Conservation (phyloP, 2,888 invertebrate genomes). For the Zygogramma bicolorata region DNA sequence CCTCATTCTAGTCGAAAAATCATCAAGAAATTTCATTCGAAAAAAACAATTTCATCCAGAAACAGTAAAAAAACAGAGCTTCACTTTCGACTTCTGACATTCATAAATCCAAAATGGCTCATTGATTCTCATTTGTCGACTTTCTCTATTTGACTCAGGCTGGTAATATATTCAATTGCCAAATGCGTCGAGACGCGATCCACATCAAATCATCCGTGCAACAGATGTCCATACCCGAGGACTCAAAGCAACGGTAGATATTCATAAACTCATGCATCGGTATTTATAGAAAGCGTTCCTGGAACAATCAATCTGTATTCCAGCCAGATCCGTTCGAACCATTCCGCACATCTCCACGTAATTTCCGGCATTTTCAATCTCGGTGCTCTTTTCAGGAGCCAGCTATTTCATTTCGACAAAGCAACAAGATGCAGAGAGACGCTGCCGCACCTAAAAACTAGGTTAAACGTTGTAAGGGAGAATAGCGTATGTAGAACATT, state of each 20-base stretch:
- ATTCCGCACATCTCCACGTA: neutral
- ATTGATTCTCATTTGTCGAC: too few species aligned
- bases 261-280: neutral
- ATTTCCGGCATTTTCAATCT: constrained; percentile 5
- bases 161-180: neutral
- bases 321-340: neutral
- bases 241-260: neutral
- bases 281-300: neutral
- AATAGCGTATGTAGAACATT: neutral
- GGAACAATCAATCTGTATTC: constrained; percentile 1
- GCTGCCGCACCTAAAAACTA: neutral
- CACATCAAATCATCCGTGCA: neutral
- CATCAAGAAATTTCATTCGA: too few species aligned
- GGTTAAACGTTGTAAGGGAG: neutral
- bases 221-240: neutral
- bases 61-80: too few species aligned
- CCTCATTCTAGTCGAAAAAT: too few species aligned
- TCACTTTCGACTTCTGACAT: too few species aligned
- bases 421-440: neutral
- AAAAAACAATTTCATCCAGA: too few species aligned
- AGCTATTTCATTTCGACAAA: neutral
- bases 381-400: neutral
- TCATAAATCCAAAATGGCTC: too few species aligned
- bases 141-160: too few species aligned
- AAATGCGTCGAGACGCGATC: neutral